These are phyloP conservation scores for Sus cebifrons DNA, from an alignment of 2,797 vertebrate species.

Conservation along the genomic window DNA sequence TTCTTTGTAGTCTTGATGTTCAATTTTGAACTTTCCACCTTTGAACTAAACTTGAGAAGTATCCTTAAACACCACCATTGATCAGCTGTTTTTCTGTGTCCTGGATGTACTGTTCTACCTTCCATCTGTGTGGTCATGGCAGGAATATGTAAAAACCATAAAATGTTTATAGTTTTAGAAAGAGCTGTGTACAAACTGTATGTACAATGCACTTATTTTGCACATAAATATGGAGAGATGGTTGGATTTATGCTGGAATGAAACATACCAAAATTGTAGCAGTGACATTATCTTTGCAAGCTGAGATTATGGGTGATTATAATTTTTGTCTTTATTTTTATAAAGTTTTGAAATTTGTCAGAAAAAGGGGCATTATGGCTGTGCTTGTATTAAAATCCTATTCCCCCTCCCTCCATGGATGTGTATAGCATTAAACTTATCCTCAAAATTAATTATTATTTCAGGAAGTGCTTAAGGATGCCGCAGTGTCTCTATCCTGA, in stretches of 20 bases:
- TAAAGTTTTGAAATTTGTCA: neutral
- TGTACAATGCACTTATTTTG: neutral
- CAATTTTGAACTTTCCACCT: neutral
- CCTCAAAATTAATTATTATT: neutral
- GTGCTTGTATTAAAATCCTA: neutral
- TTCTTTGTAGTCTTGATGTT: neutral
- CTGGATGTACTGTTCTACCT: neutral
- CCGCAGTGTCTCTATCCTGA: neutral
- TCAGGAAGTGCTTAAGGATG: neutral
- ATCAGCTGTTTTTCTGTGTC: neutral
- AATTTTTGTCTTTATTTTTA: neutral
- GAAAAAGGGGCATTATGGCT: neutral
- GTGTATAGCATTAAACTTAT: neutral
- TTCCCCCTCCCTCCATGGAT: neutral
- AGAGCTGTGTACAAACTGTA: neutral
- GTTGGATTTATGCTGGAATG: neutral
- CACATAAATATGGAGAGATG: neutral
- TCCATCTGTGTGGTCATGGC: neutral
- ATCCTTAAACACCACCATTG: neutral
- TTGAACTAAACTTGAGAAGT: neutral
- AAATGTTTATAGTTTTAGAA: constrained; percentile 15
- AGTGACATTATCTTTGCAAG: neutral
- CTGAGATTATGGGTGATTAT: neutral
- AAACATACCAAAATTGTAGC: neutral
- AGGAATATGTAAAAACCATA: neutral